A percentile compares a stretch with the other conserved stretches of the same genome.
Conservation (phyloP, 2,113 vertebrate species). For the Neofelis nebulosa region DNA sequence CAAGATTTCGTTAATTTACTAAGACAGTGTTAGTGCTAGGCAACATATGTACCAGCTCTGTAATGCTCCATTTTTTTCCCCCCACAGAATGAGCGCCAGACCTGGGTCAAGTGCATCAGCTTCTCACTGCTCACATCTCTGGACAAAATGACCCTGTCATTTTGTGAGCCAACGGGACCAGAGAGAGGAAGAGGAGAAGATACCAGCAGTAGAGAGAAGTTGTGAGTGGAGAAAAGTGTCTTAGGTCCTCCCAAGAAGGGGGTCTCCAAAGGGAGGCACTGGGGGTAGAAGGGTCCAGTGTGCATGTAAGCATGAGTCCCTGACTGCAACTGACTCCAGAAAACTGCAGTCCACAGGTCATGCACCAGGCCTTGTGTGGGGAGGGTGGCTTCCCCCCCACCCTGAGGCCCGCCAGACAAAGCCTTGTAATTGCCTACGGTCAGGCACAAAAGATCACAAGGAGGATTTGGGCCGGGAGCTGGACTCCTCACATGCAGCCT, state of each 20-base stretch:
- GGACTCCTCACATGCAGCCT: neutral
- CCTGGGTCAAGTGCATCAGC: neutral
- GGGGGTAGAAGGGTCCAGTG: neutral
- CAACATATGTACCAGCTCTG: neutral
- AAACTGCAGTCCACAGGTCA: neutral
- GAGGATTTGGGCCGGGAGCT: neutral
- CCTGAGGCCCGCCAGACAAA: neutral
- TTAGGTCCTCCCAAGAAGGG: neutral
- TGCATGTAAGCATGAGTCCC: neutral
- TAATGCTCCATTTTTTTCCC: neutral
- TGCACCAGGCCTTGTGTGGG: accelerated
- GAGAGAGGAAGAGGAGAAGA: neutral
- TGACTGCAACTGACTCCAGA: neutral
- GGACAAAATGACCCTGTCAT: neutral
- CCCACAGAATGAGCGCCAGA: neutral
- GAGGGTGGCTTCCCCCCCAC: neutral
- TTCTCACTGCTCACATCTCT: neutral
- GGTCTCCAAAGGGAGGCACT: neutral
- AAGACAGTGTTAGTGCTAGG: neutral
- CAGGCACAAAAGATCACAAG: neutral
- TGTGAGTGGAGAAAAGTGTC: neutral
- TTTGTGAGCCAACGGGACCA: neutral
- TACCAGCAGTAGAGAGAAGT: neutral
- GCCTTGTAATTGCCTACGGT: neutral
- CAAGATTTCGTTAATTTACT: neutral